Base-by-base conservation (phyloP, 1,140 invertebrate species). In the Adelges cooleyi region DNA sequence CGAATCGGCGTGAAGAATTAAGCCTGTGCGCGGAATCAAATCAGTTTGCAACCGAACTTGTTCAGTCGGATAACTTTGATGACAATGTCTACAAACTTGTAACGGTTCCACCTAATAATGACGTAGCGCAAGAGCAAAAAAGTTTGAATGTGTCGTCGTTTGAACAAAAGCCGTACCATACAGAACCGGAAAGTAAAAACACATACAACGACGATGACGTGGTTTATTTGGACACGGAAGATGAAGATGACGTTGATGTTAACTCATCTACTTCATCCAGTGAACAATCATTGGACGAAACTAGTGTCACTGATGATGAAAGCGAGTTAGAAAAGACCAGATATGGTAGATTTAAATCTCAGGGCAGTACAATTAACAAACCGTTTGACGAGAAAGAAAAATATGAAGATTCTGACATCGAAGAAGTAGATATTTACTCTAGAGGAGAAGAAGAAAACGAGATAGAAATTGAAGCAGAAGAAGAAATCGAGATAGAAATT, bases 301-400 rank as follows among this genome's bases (percentile, higher is more conserved):
- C n/a, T 42, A 23, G 10, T 4, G 15, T n/a, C 8, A 20, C 13
- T 23, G 36, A 20, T 10, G 23, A 29, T 22, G 56, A 48, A 0
- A 62, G 56, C 33, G 56, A 62, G 10, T 48, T 62, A 48, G 56
- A 62, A 20, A 33, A 29, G 1, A 62, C 56, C 18, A 62, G 25
- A 15, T 62, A 62, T 48, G 56, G 56, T 48, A 46, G 56, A 48
- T 48, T 62, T 62, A 62, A 62, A 62, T 62, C 54, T 18, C 23
- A 46, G 23, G 29, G 11, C 11, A 33, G 11, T 11, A 33, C 5
- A 33, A 11, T 33, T 33, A 6, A 5, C 11, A 11, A 33, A 33
- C 11, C 29, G 11, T 33, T 33, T 33, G 11, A 6, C 11, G n/a
- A 20, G 2, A 1, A 42, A 3, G 9, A 40, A 25, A 11, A 2